Base-by-base conservation (phyloP, 1,140 invertebrate species). In the Camponotus floridanus region DNA sequence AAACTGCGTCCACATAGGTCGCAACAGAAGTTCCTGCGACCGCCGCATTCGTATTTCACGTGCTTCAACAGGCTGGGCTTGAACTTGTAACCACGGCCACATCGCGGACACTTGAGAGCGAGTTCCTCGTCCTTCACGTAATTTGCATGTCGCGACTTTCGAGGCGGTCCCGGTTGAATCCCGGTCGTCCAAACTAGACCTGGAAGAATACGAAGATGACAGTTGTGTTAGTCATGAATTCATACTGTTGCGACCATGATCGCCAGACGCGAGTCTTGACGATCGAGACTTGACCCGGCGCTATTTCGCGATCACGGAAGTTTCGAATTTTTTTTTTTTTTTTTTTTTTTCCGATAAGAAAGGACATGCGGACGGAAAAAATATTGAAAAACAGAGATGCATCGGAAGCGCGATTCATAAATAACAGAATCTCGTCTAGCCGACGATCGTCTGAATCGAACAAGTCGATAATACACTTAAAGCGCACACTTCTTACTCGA, bases 11-110 rank as follows among this genome's bases (percentile, higher is more conserved):
- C 79, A 86, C 96, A 96, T 18, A 95, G 70, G 11, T 94, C 91
- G 87, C 96, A 96, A 9, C 87, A 85, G 86, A 96, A 96, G 64
- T 95, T 94, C 18, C 94, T 94, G 51, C 94, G 93, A 51, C 94
- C 94, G 7, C 95, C 95, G 87, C 96, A 96, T 73, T 96, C 95
- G 84, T 94, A 95, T 62, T 95, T 95, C 85, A 95, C 91, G 74
- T 96, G 96, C 55, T 95, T 95, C 62, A 91, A 92, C 3, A 96
- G 87, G 76, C 94, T 95, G 86, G 91, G 87, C 71, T 91, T 86
- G 42, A 95, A 93, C 74, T 96, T 96, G 90, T 94, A 93, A 3
- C 93, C 92, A 21, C 95, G 92, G 31, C 93, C 93, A 85, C 96
- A 96, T 65, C 93, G 92, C 1, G 92, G 90, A 78, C 96, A 96